phyloP scores from a whole-genome alignment of 1,140 invertebrate genomes.

The Achroia grisella region DNA sequence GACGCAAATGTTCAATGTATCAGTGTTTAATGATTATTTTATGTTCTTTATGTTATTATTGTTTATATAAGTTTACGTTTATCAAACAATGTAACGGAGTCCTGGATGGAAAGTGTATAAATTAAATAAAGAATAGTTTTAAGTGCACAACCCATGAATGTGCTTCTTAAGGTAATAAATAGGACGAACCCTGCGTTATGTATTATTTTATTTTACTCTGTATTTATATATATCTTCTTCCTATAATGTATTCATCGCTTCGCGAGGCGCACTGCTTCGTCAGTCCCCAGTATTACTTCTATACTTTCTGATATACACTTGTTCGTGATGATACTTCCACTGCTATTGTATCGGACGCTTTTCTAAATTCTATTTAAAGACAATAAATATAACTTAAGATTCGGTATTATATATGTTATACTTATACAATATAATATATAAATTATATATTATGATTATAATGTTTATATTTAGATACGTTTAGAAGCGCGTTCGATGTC shows the following conservation, averaged over 20 bases:
- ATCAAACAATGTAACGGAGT: slow-evolving; percentile 47
- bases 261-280: slow-evolving; percentile 63
- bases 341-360: slow-evolving; percentile 36
- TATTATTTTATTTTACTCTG: slow-evolving; percentile 45
- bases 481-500: slow-evolving; percentile 12
- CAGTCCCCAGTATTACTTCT: slow-evolving; percentile 28
- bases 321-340: slow-evolving; percentile 35
- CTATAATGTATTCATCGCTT: slow-evolving; percentile 53
- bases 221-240: slow-evolving; percentile 55
- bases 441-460: background rate
- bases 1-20: slow-evolving; percentile 29
- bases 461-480: background rate
- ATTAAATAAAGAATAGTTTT: slow-evolving; percentile 45
- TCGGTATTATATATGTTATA: background rate
- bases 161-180: slow-evolving; percentile 61
- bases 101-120: slow-evolving; percentile 55
- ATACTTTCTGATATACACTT: slow-evolving; percentile 32
- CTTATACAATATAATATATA: background rate
- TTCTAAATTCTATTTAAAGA: slow-evolving; percentile 18
- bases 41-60: slow-evolving; percentile 29
- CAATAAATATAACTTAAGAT: background rate
- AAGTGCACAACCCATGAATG: slow-evolving; percentile 71
- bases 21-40: slow-evolving; percentile 37
- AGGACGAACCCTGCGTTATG: slow-evolving; percentile 61
- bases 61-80: slow-evolving; percentile 21